phyloP scores from a whole-genome alignment of 1,140 invertebrate species.

The Anastrepha obliqua region DNA sequence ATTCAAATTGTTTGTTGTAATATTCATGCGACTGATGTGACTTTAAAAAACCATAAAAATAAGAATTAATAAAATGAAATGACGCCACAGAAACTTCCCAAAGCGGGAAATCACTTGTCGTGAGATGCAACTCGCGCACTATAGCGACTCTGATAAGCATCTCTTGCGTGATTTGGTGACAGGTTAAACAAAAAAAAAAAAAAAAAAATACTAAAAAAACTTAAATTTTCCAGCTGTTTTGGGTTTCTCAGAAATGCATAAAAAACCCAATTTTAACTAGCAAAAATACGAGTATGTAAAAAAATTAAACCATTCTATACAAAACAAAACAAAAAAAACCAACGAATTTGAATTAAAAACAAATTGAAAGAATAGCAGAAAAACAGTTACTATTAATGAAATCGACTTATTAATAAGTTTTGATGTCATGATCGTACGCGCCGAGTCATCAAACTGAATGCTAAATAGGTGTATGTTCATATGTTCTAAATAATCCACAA shows the following conservation, averaged over 20 bases:
- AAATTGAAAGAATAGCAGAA: not conserved
- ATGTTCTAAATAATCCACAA: not conserved
- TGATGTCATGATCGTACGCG: slow-evolving; percentile 40
- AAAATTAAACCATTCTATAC: not conserved
- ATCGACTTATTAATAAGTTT: slow-evolving; percentile 24
- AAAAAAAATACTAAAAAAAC: not conserved
- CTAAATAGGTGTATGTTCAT: not conserved
- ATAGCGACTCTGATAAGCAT: not conserved
- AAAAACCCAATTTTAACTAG: slow-evolving; percentile 24
- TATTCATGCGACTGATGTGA: too few species aligned
- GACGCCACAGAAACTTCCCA: not conserved
- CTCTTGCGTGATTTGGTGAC: slow-evolving; percentile 27
- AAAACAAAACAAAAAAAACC: not conserved
- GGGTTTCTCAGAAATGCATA: slow-evolving; percentile 1
- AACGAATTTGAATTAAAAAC: not conserved
- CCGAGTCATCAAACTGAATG: slow-evolving; percentile 10
- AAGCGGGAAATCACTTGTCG: not conserved
- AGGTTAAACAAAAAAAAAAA: not conserved
- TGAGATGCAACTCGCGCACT: not conserved
- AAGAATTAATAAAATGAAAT: too few species aligned
- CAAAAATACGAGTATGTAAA: not conserved
- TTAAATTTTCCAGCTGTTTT: not conserved
- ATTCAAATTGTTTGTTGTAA: too few species aligned
- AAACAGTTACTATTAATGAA: not conserved
- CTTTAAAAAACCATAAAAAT: too few species aligned